Base-by-base conservation (phyloP, 2,888 invertebrate species). In the Bembecia ichneumoniformis region DNA sequence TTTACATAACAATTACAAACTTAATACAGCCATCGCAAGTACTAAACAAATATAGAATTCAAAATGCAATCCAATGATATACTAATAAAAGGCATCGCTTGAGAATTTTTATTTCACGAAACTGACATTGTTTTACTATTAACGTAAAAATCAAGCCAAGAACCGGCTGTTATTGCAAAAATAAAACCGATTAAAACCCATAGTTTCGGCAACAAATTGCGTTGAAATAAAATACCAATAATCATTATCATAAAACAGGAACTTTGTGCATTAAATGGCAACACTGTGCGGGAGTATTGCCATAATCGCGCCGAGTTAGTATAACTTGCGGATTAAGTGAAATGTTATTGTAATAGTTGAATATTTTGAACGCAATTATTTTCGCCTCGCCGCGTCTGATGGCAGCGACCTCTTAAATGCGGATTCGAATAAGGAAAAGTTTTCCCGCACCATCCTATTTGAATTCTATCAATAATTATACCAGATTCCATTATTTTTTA, bases 331-430 rank as follows among this genome's bases (percentile, higher is more conserved):
- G 40, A 40, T 40, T 40, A 40, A 40, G 40, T 40, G 40, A 44
- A 44, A 15, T 28, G 34, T 44, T 44, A 44, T 48, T 35, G 44
- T 48, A 48, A 48, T 48, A 34, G 44, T 15, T 34, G 44, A 44
- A 48, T 48, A 35, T 15, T 44, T 48, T 44, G 11, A 43, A 43
- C 43, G 10, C 17, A 16, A 44, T 44, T 48, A 14, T 47, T 47
- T 44, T 48, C 44, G 35, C 34, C 40, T 40, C 13, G 40, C 40
- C 40, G 14, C 40, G 14, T 40, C 40, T 28, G 28, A 28, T 28
- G 28, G 28, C 28, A 28, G 9, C 9, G 28, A 28, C 7, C 28
- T 28, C 7, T 28, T 28, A 28, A 28, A 28, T 28, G 28, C 28
- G 28, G 9, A 28, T 28, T 28, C 28, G 9, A 28, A 28, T 28